Evolutionary conservation across 2,888 invertebrate species (phyloP).

Genomic region (Stegophylla sp.): DNA sequence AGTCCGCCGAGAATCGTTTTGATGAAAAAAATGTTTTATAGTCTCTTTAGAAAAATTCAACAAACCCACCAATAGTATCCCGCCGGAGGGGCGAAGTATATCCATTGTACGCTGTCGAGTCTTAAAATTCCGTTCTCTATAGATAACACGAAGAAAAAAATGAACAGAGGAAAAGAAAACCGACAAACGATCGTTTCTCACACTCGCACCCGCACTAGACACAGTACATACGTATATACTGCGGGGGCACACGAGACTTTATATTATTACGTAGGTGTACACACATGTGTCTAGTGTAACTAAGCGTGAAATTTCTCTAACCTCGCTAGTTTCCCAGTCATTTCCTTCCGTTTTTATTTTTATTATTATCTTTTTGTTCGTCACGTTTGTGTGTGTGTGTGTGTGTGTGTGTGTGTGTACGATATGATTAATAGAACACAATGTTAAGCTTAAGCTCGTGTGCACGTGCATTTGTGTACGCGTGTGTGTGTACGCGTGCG

Average conservation of each 20-base stretch:
- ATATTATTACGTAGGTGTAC: not conserved
- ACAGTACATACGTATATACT: not conserved
- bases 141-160: too few relatives aligned
- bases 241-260: not conserved
- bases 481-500: not conserved
- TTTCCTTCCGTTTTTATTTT: conserved; percentile 38
- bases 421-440: conserved; percentile 51
- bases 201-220: not conserved
- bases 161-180: not conserved
- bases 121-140: too few relatives aligned
- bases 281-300: conserved; percentile 20
- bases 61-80: too few relatives aligned
- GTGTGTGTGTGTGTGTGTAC: not conserved
- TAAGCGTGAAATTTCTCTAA: conserved; percentile 43
- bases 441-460: conserved; percentile 31
- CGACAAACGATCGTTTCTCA: not conserved
- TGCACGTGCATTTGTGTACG: too few relatives aligned
- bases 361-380: not conserved
- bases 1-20: too few relatives aligned
- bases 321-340: conserved; percentile 2
- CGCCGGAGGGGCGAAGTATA: too few relatives aligned
- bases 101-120: too few relatives aligned
- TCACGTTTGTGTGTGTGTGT: not conserved
- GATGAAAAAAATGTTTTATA: too few relatives aligned
- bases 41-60: too few relatives aligned